phyloP scores from a whole-genome alignment of 2,113 vertebrate genomes.

The Ptychochromis oligacanthus region DNA sequence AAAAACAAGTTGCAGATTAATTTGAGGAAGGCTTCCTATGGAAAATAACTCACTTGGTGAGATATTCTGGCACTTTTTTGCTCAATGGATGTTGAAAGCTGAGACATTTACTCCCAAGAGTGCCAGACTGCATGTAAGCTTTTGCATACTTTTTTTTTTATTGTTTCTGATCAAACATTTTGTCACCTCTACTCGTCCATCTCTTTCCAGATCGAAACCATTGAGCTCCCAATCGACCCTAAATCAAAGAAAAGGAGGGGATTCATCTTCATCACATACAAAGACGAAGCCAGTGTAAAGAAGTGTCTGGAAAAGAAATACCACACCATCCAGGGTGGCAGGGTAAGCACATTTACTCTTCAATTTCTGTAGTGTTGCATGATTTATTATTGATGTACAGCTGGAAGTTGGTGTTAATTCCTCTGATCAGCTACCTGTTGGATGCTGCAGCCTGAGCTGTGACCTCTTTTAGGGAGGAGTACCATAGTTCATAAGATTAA shows the following conservation, averaged over 20 bases:
- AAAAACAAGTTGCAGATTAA: not conserved
- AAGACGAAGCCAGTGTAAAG: slow-evolving; percentile 94
- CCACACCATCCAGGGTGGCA: slow-evolving; percentile 93
- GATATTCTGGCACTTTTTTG: not conserved
- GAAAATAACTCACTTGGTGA: accelerated
- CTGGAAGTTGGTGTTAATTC: not conserved
- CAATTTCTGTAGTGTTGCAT: not conserved
- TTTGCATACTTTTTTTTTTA: not conserved
- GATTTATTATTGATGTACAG: not conserved
- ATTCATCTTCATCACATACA: slow-evolving; percentile 98
- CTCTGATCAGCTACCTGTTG: not conserved
- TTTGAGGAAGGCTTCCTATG: accelerated
- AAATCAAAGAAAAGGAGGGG: slow-evolving; percentile 97
- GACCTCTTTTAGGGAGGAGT: not conserved
- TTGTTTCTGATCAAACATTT: accelerated
- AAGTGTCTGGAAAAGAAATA: slow-evolving; percentile 98
- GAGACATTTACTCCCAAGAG: accelerated
- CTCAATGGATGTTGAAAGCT: accelerated
- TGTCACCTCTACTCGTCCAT: accelerated
- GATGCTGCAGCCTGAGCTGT: not conserved
- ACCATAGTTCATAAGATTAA: not conserved
- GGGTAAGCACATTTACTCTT: slow-evolving; percentile 75
- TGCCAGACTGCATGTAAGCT: accelerated
- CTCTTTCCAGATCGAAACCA: slow-evolving; percentile 88
- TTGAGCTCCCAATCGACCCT: slow-evolving; percentile 96